Base-by-base conservation (phyloP, 2,888 invertebrate genomes). In the Xestia rhomboidea region DNA sequence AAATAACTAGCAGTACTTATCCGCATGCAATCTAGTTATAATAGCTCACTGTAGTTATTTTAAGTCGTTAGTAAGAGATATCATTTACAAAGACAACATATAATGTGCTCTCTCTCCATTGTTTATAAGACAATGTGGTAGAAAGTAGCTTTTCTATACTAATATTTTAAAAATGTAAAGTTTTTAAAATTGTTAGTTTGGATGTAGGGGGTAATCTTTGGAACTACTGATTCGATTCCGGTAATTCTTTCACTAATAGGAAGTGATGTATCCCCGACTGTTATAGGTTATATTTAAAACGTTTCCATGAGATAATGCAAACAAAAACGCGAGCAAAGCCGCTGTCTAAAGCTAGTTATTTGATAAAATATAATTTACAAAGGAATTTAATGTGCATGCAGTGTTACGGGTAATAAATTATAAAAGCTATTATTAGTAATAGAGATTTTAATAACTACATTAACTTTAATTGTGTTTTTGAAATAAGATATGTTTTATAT, bases 91-190 rank as follows among this genome's bases (percentile, higher is more conserved):
- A 81, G 60, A 73, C 41, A 71, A 15, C 51, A 70, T 57, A 49
- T 70, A 63, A 67, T 68, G 49, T 57, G 2, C 54, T 54, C 82
- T 83, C 81, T 83, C 85, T 85, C 85, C 71, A 83, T 83, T 83
- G 83, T 83, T 41, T 81, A 10, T 34, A 64, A 10, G 71, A 85
- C 73, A 77, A 82, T 85, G 70, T 49, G 6, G 7, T 51, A 49
- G 77, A 85, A 73, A 83, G 73, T 63, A 21, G 41, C 4, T 15
- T 41, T 63, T 44, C 10, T 21, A 11, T 10, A 34, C 30, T 18
- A 8, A 30, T 60, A 30, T 21, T 6, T 7, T 18, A 18, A 18
- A 18, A 1, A 18, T 2, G 30, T 18, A 30, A 30, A 1, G 21
- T 30, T 60, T 60, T 7, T 60, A 8, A 27, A 2, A 30, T 57